Conservation (phyloP, 2,113 vertebrate genomes). For the Eulemur rufifrons region DNA sequence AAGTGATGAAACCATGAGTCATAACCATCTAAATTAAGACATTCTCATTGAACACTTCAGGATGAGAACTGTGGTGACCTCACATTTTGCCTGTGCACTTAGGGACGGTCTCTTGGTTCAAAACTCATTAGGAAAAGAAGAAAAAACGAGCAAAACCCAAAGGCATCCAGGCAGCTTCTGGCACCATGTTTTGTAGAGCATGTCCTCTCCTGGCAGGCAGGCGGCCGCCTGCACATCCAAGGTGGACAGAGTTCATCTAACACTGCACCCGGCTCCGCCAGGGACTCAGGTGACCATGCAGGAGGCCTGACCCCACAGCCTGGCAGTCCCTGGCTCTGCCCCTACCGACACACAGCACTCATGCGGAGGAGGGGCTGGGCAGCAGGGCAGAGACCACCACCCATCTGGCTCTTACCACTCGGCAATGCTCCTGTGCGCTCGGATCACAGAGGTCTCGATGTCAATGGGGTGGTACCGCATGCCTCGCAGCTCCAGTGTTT, state of each 20-base stretch:
- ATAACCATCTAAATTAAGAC: neutral
- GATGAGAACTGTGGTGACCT: neutral
- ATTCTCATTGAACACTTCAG: neutral
- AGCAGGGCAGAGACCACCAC: no score
- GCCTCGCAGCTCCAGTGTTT: constrained; percentile 95
- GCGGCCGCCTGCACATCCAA: neutral
- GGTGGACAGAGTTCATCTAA: no score
- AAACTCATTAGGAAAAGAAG: neutral
- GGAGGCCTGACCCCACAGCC: neutral
- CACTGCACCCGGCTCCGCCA: neutral
- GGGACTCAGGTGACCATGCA: neutral
- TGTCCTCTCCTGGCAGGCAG: neutral
- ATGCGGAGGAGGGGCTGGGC: neutral
- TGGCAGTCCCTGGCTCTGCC: neutral
- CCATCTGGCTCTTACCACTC: constrained; percentile 90
- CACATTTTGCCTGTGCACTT: neutral
- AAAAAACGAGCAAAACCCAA: neutral
- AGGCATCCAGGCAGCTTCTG: neutral
- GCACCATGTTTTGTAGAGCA: neutral
- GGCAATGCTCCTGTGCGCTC: constrained; percentile 96
- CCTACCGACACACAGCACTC: neutral
- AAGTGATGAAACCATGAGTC: neutral
- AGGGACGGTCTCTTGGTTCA: neutral
- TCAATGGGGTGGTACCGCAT: constrained; percentile 98
- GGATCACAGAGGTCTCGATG: constrained; percentile 96